Base-by-base conservation (phyloP, 2,797 vertebrate species). In the Kryptolebias ocellatus region DNA sequence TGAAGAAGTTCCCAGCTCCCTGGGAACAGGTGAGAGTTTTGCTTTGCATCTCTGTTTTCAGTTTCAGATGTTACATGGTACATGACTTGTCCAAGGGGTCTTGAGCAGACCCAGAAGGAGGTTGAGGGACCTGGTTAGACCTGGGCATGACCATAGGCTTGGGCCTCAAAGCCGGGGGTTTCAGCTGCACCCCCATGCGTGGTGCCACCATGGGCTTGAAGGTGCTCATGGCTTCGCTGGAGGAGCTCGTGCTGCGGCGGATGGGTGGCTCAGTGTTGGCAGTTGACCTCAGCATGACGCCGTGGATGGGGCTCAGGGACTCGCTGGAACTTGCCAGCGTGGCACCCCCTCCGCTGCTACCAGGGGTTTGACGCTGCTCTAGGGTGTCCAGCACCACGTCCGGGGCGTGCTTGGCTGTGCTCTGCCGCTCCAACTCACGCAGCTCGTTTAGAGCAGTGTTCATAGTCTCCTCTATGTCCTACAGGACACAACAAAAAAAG, bases 401-500 rank as follows among this genome's bases (percentile, higher is more conserved):
- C 0, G 98, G 98, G 46, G 98, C 95, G 0, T 98, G 97, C 80
- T 98, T 98, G 0, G 95, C 96, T 0, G 98, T 96, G 82, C 96
- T 99, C 92, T 99, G 98, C 46, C 96, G 92, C 89, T 99, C 98
- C 79, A 99, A 93, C 90, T 99, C 98, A 0, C 97, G 96, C 50
- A 99, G 93, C 91, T 99, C 98, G 0, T 97, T 99, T 86, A 99
- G 92, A 5, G 98, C 98, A 0, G 96, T 97, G 93, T 98, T 99
- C 98, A 99, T 99, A 0, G 97, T 99, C 87, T 99, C 97, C 77
- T 99, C 97, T 45, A 99, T 99, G 91, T 99, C 98, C 98, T 99
- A 88, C 81, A 50, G 72, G 45, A 67, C 61, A 66, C 8, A 51
- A 24, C 11, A 42, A 12, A 50, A 74, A 31, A 71, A 60, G 64